These are phyloP conservation scores for Pseudorhombus dupliciocellatus DNA, from an alignment of 2,113 vertebrate species.

Conservation along the genomic window DNA sequence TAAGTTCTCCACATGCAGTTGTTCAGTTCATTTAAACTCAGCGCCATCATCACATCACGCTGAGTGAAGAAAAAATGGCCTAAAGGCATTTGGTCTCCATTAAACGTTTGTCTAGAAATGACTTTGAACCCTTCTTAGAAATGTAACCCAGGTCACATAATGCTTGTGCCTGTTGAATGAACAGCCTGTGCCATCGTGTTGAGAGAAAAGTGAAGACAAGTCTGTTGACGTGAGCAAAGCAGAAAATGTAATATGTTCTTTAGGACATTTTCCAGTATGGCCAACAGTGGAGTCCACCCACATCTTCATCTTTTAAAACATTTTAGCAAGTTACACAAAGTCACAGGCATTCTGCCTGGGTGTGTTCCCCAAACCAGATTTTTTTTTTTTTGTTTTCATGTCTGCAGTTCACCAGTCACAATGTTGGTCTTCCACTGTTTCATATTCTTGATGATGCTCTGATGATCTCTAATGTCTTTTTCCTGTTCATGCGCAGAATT, in stretches of 20 bases:
- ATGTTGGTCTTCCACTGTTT: too few relatives aligned
- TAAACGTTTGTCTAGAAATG: constrained; percentile 4
- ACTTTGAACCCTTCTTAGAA: neutral
- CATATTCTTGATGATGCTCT: too few relatives aligned
- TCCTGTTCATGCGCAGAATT: constrained; percentile 78
- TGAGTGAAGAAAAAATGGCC: neutral
- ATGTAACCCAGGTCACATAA: neutral
- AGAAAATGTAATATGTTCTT: neutral
- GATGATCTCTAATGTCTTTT: neutral
- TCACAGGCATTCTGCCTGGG: too few relatives aligned
- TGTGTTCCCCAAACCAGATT: too few relatives aligned
- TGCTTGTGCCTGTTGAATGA: neutral
- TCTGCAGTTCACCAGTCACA: too few relatives aligned
- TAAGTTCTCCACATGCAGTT: neutral
- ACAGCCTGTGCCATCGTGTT: constrained; percentile 18
- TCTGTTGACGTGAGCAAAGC: neutral
- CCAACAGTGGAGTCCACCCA: too few relatives aligned
- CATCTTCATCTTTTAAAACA: constrained; percentile 8
- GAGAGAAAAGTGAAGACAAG: neutral
- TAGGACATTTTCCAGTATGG: too few relatives aligned
- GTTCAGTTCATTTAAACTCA: constrained; percentile 12
- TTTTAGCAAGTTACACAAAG: too few relatives aligned
- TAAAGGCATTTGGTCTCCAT: constrained; percentile 24
- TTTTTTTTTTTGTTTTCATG: too few relatives aligned
- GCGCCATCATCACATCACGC: neutral